A percentile compares a stretch with the other conserved stretches of the same genome.
phyloP scores from a whole-genome alignment of 2,888 invertebrate genomes.

The Neoitamus cyanurus region DNA sequence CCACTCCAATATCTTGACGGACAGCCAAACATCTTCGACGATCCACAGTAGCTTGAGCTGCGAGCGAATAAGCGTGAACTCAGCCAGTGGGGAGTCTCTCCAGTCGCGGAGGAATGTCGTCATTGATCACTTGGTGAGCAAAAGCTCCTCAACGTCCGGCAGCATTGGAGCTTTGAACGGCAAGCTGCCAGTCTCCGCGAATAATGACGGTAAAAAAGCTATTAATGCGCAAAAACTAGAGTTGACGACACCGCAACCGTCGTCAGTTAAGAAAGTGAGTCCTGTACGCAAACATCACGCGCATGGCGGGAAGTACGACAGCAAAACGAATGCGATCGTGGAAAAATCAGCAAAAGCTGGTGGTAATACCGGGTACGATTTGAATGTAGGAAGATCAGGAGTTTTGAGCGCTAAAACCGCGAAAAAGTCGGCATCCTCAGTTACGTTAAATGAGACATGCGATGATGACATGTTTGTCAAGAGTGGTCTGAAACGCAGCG shows the following conservation, averaged over 20 bases:
- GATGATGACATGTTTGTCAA: constrained; percentile 16
- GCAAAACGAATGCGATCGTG: not conserved
- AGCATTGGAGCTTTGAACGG: constrained; percentile 36
- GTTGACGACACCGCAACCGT: constrained; percentile 18
- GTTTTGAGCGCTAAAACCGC: constrained; percentile 8
- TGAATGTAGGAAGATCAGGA: not conserved
- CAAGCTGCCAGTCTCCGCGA: not conserved
- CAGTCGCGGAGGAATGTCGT: not conserved
- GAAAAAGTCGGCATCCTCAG: constrained; percentile 43
- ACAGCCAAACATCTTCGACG: constrained; percentile 60
- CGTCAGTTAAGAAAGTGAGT: constrained; percentile 60
- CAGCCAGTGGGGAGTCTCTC: constrained; percentile 29
- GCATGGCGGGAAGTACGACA: constrained; percentile 44
- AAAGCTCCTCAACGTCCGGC: constrained; percentile 45
- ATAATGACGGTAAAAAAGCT: constrained; percentile 43
- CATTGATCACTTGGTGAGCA: not conserved
- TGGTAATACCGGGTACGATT: not conserved
- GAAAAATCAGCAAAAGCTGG: constrained; percentile 33
- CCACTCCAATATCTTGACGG: constrained; percentile 55
- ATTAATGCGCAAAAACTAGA: not conserved
- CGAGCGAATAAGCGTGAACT: constrained; percentile 57
- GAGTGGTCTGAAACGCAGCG: constrained; percentile 57
- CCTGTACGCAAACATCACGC: constrained; percentile 59
- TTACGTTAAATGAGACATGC: constrained; percentile 12
- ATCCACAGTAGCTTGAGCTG: constrained; percentile 59